Evolutionary conservation across 2,888 invertebrate genomes (phyloP).

Genomic region (Alcis repandata): DNA sequence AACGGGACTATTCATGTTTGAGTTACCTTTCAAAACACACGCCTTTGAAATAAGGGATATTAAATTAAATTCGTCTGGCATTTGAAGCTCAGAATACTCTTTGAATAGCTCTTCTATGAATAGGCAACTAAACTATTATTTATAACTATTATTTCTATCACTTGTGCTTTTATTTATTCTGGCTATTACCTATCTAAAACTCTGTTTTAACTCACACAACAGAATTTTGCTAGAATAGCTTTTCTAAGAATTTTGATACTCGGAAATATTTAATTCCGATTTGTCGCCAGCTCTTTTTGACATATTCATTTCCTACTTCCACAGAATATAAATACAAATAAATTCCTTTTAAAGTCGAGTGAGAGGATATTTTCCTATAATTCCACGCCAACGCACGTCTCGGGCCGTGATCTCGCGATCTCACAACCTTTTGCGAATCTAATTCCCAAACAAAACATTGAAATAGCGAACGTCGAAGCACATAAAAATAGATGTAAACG

Average conservation of each 20-base stretch:
- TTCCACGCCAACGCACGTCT: not conserved
- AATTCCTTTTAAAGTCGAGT: no score
- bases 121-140: no score
- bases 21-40: conserved; percentile 33
- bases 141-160: no score
- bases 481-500: conserved; percentile 44
- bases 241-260: no score
- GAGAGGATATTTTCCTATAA: not conserved
- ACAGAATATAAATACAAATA: no score
- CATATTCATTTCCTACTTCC: no score
- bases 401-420: not conserved
- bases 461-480: conserved; percentile 32
- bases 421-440: conserved; percentile 33
- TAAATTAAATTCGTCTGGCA: conserved; percentile 9
- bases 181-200: no score
- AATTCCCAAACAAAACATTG: conserved; percentile 42
- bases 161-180: no score
- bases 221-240: no score
- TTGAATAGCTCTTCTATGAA: not conserved
- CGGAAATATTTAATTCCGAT: no score
- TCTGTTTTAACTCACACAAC: no score
- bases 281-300: no score
- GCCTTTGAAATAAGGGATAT: conserved; percentile 26
- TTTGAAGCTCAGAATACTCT: conserved; percentile 2
- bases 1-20: conserved; percentile 35